These are phyloP conservation scores for Channa maculata DNA, from an alignment of 2,113 vertebrate species.

Conservation along the genomic window DNA sequence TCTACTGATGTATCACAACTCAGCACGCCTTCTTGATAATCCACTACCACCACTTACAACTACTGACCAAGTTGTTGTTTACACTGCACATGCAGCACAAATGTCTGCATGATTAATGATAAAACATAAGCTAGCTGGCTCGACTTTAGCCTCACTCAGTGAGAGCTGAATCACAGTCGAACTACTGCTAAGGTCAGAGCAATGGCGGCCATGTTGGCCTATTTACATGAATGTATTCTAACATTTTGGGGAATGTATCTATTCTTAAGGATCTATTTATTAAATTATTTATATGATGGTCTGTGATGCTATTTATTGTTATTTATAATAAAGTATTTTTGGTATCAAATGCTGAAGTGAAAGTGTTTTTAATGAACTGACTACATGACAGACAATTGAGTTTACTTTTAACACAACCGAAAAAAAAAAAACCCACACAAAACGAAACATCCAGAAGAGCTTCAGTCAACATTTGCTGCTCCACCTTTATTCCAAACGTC, in stretches of 20 bases:
- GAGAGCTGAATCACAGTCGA: constrained; percentile 9
- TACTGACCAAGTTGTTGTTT: constrained; percentile 21
- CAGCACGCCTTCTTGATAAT: constrained; percentile 3
- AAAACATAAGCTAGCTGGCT: constrained; percentile 51
- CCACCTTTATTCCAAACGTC: constrained; percentile 11
- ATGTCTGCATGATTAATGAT: constrained; percentile 15
- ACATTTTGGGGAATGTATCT: constrained; percentile 46
- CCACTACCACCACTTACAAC: constrained; percentile 45
- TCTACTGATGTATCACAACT: constrained; percentile 12
- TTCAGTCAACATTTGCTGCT: constrained; percentile 4
- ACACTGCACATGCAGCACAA: constrained; percentile 17
- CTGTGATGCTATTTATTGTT: constrained; percentile 67
- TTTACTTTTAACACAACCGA: not conserved
- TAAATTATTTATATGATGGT: constrained; percentile 66
- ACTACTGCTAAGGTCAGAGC: constrained; percentile 7
- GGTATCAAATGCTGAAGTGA: constrained; percentile 8
- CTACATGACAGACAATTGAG: no score
- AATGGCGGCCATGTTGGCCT: constrained; percentile 28
- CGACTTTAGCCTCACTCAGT: not conserved
- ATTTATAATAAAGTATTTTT: constrained; percentile 65
- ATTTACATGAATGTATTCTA: constrained; percentile 38
- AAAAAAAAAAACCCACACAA: not conserved
- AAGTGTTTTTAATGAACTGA: constrained; percentile 14
- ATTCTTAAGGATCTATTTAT: constrained; percentile 69
- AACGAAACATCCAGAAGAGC: not conserved